Conservation (phyloP, 2,888 invertebrate genomes). For the Sinhomidia bicolor region DNA sequence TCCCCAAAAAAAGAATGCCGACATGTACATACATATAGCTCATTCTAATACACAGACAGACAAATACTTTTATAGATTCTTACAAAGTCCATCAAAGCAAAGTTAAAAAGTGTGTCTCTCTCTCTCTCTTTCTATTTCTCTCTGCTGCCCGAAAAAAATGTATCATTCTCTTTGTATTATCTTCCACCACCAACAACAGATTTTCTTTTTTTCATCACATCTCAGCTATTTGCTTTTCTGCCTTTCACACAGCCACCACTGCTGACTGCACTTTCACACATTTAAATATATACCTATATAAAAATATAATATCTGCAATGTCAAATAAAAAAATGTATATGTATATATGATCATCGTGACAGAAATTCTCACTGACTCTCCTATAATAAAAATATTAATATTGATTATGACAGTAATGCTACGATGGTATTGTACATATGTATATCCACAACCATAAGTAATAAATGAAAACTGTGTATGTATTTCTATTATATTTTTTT, state of each 20-base stretch:
- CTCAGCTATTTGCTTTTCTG: conserved; percentile 10
- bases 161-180: conserved; percentile 9
- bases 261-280: background rate
- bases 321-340: background rate
- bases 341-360: background rate
- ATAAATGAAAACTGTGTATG: background rate
- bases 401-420: too few species aligned
- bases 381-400: background rate
- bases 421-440: background rate
- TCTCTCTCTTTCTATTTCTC: background rate
- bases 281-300: conserved; percentile 2
- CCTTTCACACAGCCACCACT: conserved; percentile 5
- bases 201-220: background rate
- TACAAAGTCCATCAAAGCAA: conserved; percentile 34
- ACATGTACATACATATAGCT: conserved; percentile 71
- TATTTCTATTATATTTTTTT: background rate
- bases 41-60: conserved; percentile 30
- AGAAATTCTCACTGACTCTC: too few species aligned
- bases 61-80: too few species aligned
- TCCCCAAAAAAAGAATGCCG: conserved; percentile 74
- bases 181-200: background rate
- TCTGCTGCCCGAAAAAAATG: background rate
- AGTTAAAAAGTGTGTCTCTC: conserved; percentile 32
- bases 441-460: background rate
- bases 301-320: background rate